Evolutionary conservation across 2,797 vertebrate genomes (phyloP), one percentile per base, ranked within the genome.

Genomic region (Epinephelus coioides): DNA sequence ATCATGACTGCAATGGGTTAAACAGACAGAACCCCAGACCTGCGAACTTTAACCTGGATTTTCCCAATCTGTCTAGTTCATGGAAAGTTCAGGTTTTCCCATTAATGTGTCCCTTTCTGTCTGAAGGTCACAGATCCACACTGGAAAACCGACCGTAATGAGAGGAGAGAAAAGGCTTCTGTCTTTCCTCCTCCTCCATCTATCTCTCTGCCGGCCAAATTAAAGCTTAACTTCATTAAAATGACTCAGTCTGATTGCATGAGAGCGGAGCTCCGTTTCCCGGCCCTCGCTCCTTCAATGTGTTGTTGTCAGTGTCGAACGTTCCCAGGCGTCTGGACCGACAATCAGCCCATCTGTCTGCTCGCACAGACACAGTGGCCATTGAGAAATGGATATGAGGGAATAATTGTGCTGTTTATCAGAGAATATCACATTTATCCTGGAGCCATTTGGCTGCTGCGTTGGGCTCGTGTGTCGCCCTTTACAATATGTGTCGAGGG

Each of bases 281-380:
- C 62, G 12, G 34, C 27, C 40, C 30, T 40, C 6, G 6, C 60
- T 83, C 56, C 49, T 27, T 82, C 85, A 30, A 47, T 54, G 84
- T 76, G 81, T 70, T 66, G 71, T 68, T 81, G 73, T 79, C 55
- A 0, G 40, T 6, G 27, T 59, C 4, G 67, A 40, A 2, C 40
- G 78, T 86, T 85, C 76, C 75, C 86, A 68, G 71, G 76, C 81
- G 77, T 84, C 86, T 75, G 82, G 56, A 6, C 23, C 19, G 19
- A 90, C 87, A 88, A 89, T 86, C 67, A 2, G 56, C 17, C 81
- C 72, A 9, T 88, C 88, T 90, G 91, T 92, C 74, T 40, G 69
- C 56, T 5, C 18, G 1, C 62, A 1, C 51, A 56, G 62, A 88
- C 85, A 90, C 83, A 70, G 85, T 2, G 43, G 60, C 67, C 70